phyloP scores from a whole-genome alignment of 2,797 vertebrate genomes.

The Anisognathus igniventris region DNA sequence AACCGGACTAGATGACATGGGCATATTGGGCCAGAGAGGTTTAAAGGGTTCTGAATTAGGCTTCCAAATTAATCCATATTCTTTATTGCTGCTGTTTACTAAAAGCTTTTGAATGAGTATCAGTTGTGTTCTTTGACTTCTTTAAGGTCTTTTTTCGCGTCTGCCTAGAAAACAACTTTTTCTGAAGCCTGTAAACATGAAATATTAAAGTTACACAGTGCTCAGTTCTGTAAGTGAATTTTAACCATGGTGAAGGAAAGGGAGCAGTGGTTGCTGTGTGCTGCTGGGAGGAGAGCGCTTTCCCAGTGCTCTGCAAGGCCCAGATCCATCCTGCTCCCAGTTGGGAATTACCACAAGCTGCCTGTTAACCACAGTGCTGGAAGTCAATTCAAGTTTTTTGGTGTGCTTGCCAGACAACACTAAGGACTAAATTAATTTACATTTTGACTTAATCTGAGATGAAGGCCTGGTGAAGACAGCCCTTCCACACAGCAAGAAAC shows the following conservation, averaged over 20 bases:
- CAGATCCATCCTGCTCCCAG: neutral
- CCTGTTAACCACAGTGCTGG: neutral
- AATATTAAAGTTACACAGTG: neutral
- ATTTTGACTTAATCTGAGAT: neutral
- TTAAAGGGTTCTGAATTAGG: neutral
- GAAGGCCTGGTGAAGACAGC: neutral
- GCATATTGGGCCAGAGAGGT: neutral
- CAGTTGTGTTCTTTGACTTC: neutral
- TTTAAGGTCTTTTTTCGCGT: neutral
- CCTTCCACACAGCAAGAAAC: neutral
- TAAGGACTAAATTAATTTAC: neutral
- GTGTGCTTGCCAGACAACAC: neutral
- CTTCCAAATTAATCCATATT: neutral
- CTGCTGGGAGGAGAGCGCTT: neutral
- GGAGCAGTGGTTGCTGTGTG: fast-evolving
- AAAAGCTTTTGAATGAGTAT: neutral
- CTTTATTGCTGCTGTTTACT: neutral
- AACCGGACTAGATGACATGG: neutral
- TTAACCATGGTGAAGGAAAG: neutral
- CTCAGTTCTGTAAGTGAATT: neutral
- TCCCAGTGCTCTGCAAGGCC: neutral
- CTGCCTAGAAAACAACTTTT: neutral
- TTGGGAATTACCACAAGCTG: neutral
- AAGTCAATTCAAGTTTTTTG: neutral
- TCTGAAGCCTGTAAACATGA: neutral